Base-by-base conservation (phyloP, 2,113 vertebrate genomes). In the Pontoporia blainvillei region DNA sequence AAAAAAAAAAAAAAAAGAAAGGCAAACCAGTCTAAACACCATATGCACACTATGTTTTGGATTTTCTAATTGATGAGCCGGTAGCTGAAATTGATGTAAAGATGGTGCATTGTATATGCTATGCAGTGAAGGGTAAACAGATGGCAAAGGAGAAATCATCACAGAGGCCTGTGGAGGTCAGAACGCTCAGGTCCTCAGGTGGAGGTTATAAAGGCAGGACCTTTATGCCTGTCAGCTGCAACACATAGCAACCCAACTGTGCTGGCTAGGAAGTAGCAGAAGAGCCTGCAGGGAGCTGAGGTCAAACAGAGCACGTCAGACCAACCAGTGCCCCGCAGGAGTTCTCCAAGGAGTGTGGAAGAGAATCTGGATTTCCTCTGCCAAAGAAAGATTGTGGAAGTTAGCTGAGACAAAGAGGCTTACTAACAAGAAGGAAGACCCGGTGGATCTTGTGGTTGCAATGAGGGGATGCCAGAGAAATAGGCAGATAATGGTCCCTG, bases 221-320 rank as follows among this genome's bases (percentile, higher is more conserved):
- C 18, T 34, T 52, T 84, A 67, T 11, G 21, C 23, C 12, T 23
- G 1, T 14, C 57, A n/a, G 25, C 62, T 54, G n/a, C 34, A 84
- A 88, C 46, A 44, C 6, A 11, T 31, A 23, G 52, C 25, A 87
- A 8, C 46, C n/a, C 14, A 36, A n/a, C 23, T 31, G 11, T 17
- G 23, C 34, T 72, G 9, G 23, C 27, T 49, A 31, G 25, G 59
- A 88, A 54, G n/a, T 2, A 34, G 21, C 4, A 44, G 18, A 4
- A 5, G 0, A 46, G 67, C n/a, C 20, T 7, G 2, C 3, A 20
- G 17, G 9, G 3, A 87, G 25, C 9, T 1, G 0, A 8, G 11
- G 29, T 44, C 64, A 49, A 66, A 14, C n/a, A 82, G 13, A 82
- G 13, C 23, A 44, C 23, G 17, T 29, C 4, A 0, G 25, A n/a